These are phyloP conservation scores for Melanostoma mellinum DNA, from an alignment of 2,888 invertebrate genomes.

Conservation along the genomic window DNA sequence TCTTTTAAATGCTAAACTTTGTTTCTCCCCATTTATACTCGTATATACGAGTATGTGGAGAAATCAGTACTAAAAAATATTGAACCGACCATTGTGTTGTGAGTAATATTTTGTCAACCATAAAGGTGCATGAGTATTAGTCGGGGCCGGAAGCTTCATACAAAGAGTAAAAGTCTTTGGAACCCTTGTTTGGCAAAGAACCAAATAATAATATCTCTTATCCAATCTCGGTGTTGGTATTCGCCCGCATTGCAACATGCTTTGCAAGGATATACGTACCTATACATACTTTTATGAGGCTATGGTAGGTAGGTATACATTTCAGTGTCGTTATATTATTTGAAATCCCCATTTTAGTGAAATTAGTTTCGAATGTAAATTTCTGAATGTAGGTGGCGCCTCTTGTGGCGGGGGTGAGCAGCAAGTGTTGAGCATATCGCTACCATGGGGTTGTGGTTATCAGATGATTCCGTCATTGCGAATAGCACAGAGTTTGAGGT, in stretches of 20 bases:
- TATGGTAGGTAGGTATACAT: not conserved
- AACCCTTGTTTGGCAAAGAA: constrained; percentile 47
- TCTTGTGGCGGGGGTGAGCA: not conserved
- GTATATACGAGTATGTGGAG: not conserved
- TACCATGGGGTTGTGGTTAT: constrained; percentile 27
- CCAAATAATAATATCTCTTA: constrained; percentile 42
- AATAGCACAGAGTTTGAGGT: constrained; percentile 6
- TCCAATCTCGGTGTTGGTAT: constrained; percentile 15
- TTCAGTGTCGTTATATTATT: constrained; percentile 19
- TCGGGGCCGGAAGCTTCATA: not conserved
- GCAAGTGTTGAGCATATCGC: constrained; percentile 7
- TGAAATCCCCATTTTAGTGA: constrained; percentile 1
- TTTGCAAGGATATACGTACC: constrained; percentile 40
- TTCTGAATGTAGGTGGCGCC: constrained; percentile 38
- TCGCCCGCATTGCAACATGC: constrained; percentile 67
- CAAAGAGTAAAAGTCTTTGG: constrained; percentile 12
- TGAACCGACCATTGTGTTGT: not conserved
- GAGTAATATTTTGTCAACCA: too few relatives aligned
- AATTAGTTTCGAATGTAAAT: constrained; percentile 38
- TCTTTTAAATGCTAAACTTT: constrained; percentile 36
- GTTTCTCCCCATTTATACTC: constrained; percentile 3
- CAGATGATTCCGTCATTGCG: constrained; percentile 18
- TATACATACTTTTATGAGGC: not conserved
- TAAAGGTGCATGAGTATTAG: too few relatives aligned
- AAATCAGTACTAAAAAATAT: not conserved